Percentiles rank a stretch among this genome's conserved stretches.
These are phyloP conservation scores for Rhinophrynus dorsalis DNA, from an alignment of 2,797 vertebrate genomes.

Conservation along the genomic window DNA sequence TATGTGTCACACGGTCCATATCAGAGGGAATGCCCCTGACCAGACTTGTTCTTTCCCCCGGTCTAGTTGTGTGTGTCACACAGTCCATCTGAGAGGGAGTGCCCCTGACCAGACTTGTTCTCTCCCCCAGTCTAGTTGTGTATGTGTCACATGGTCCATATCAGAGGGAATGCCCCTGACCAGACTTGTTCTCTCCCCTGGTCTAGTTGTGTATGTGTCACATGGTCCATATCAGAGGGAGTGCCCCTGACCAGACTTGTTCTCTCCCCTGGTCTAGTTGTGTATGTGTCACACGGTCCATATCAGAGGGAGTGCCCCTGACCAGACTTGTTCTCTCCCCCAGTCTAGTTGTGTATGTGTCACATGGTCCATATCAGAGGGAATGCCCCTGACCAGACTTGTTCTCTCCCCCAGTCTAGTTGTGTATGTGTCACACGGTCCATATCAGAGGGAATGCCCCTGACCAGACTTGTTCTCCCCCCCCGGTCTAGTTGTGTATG, in stretches of 20 bases:
- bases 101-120: no score
- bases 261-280: not conserved
- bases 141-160: not conserved
- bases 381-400: no score
- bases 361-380: not conserved
- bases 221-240: not conserved
- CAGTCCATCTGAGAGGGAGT: not conserved
- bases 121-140: not conserved
- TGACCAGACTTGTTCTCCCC: not conserved
- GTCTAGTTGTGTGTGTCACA: not conserved
- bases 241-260: no score
- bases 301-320: not conserved
- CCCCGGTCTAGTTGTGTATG: not conserved
- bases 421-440: not conserved
- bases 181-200: not conserved
- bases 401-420: not conserved
- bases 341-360: not conserved
- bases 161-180: not conserved
- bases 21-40: not conserved
- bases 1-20: not conserved
- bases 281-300: not conserved
- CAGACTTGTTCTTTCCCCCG: not conserved
- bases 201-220: not conserved
- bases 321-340: not conserved
- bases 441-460: not conserved